phyloP scores from a whole-genome alignment of 2,113 vertebrate genomes.

The Anhinga rufa region DNA sequence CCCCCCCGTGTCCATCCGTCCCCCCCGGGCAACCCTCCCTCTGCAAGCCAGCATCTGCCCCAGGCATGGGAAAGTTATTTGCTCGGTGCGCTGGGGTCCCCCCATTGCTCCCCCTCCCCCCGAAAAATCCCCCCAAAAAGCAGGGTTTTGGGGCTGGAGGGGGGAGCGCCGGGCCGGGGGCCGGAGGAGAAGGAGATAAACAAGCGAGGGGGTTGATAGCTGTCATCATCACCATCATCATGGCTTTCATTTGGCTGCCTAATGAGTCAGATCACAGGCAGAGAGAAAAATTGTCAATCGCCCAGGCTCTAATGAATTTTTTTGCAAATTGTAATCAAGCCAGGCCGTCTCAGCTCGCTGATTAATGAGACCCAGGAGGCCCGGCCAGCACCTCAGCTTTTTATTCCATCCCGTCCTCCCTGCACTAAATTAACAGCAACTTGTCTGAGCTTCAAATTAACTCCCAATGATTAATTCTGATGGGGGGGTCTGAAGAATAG shows the following conservation, averaged over 20 bases:
- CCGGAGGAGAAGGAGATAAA: constrained; percentile 78
- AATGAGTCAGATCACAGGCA: constrained; percentile 84
- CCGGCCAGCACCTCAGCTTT: constrained; percentile 81
- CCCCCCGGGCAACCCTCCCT: neutral
- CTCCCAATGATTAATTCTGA: constrained; percentile 94
- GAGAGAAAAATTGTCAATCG: constrained; percentile 90
- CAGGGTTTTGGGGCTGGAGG: neutral
- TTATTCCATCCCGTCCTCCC: constrained; percentile 82
- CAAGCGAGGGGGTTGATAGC: constrained; percentile 78
- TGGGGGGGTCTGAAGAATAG: constrained; percentile 86
- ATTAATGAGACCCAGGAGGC: constrained; percentile 91
- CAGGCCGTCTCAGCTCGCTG: constrained; percentile 86
- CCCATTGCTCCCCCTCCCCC: neutral
- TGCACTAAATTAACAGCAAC: constrained; percentile 94
- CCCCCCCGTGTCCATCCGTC: too few relatives aligned
- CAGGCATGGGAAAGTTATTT: neutral
- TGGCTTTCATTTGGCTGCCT: constrained; percentile 86
- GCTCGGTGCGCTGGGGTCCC: neutral
- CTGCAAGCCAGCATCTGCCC: neutral
- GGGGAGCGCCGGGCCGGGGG: constrained; percentile 38
- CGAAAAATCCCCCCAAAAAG: neutral
- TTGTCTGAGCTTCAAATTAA: constrained; percentile 96
- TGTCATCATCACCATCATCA: constrained; percentile 80
- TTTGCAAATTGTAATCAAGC: constrained; percentile 98
- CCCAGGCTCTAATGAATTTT: constrained; percentile 91